Conservation (phyloP, 2,113 vertebrate species). For the Trichomycterus rosablanca region DNA sequence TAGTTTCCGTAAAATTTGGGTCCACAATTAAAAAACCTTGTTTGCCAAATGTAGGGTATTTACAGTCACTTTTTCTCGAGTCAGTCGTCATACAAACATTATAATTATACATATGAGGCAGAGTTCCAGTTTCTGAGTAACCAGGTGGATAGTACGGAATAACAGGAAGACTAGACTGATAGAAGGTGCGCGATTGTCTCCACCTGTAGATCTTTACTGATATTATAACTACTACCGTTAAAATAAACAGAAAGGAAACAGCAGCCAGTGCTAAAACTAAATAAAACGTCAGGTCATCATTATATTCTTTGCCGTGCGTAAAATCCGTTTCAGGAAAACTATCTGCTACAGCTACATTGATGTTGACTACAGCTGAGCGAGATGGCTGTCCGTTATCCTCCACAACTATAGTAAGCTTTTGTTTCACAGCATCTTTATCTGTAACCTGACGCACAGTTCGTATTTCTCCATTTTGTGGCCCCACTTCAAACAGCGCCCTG, state of each 20-base stretch:
- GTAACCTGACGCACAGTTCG: no score
- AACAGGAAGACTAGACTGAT: no score
- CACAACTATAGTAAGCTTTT: no score
- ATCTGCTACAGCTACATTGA: no score
- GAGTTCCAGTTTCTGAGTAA: conserved; percentile 53
- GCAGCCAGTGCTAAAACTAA: conserved; percentile 52
- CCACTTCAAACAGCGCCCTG: no score
- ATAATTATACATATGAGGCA: conserved; percentile 55
- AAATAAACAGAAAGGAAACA: conserved; percentile 65
- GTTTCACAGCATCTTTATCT: no score
- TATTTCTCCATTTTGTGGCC: no score
- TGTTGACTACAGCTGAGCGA: no score
- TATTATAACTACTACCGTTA: conserved; percentile 52
- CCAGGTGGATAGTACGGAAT: no score
- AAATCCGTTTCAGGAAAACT: not conserved
- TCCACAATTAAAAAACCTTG: conserved; percentile 10
- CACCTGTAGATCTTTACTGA: conserved; percentile 56
- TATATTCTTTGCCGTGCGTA: conserved; percentile 39
- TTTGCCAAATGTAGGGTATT: conserved; percentile 7
- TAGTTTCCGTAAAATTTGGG: conserved; percentile 18
- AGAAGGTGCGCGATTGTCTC: conserved; percentile 13
- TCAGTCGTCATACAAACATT: conserved; percentile 45
- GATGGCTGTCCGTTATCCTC: no score
- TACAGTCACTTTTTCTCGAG: conserved; percentile 62
- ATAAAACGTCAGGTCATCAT: conserved; percentile 40